Evolutionary conservation across 2,888 invertebrate species (phyloP), one percentile per base, ranked within the genome.

Genomic region (Plebejus argus): DNA sequence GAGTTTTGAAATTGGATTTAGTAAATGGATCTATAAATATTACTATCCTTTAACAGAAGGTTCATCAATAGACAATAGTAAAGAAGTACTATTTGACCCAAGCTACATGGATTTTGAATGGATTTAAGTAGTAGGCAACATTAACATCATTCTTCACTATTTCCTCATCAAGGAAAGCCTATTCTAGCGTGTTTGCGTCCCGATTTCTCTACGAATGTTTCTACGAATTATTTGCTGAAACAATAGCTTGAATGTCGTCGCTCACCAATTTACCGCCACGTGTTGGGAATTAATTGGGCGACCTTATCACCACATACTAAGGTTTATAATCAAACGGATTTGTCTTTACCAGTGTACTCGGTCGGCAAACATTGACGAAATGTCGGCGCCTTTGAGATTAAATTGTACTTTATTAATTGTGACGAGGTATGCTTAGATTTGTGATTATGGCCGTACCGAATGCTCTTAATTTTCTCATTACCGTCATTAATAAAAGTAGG

Each of bases 171-270:
- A 20, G 3, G 61, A 61, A 15, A 28, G 49, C 82, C 82, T 87
- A 89, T 88, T 85, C 85, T 82, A 81, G 85, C 89, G 89, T 88
- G 89, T 87, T 81, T 85, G 84, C 82, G 82, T 84, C 86, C 90
- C 90, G 92, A 93, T 93, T 93, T 91, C 91, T 83, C 84, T 89
- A 78, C 86, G 83, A 84, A 88, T 85, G 88, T 88, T 91, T 93
- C 93, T 86, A 84, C 86, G 93, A 91, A 93, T 88, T 92, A 93
- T 93, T 93, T 93, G 90, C 91, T 91, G 88, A 91, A 92, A 92
- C 92, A 93, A 93, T 91, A 92, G 86, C 88, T 90, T 88, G 84
- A 86, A 86, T 85, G 90, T 88, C 89, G 87, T 84, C 85, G 84
- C 85, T 85, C 84, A 86, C 86, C 82, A 86, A 84, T 78, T 81